Percentiles rank a stretch among this genome's conserved stretches.
phyloP scores from a whole-genome alignment of 2,113 vertebrate species.

The Cathartes aura region DNA sequence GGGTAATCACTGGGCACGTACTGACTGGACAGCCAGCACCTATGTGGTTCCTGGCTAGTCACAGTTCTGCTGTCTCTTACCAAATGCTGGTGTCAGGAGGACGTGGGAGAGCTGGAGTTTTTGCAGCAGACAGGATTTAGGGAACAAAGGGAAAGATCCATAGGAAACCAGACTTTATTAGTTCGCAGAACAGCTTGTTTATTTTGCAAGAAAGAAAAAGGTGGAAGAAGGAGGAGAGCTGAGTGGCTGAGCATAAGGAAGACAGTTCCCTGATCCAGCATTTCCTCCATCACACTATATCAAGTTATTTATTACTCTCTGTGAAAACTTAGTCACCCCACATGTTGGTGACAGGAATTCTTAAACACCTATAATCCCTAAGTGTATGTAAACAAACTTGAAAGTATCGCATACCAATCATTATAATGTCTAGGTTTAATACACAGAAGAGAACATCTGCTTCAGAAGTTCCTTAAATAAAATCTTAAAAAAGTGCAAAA shows the following conservation, averaged over 20 bases:
- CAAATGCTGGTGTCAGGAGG: neutral
- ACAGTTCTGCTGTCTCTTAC: neutral
- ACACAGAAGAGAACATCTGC: neutral
- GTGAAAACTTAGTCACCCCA: neutral
- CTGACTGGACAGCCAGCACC: neutral
- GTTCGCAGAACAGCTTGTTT: neutral
- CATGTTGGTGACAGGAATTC: neutral
- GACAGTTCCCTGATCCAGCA: neutral
- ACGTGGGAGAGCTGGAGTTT: neutral
- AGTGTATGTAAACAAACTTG: neutral
- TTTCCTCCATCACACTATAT: neutral
- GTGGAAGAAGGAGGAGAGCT: neutral
- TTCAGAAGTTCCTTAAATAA: neutral
- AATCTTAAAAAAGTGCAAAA: neutral
- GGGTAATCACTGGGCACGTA: fast-evolving
- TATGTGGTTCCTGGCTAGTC: neutral
- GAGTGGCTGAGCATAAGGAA: neutral
- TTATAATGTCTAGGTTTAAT: neutral
- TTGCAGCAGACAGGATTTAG: neutral
- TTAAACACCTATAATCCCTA: neutral
- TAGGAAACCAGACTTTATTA: neutral
- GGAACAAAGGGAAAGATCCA: neutral
- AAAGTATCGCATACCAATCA: neutral
- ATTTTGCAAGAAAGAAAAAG: neutral
- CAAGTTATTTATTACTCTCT: neutral